phyloP scores from a whole-genome alignment of 2,797 vertebrate genomes.

The Fratercula arctica region DNA sequence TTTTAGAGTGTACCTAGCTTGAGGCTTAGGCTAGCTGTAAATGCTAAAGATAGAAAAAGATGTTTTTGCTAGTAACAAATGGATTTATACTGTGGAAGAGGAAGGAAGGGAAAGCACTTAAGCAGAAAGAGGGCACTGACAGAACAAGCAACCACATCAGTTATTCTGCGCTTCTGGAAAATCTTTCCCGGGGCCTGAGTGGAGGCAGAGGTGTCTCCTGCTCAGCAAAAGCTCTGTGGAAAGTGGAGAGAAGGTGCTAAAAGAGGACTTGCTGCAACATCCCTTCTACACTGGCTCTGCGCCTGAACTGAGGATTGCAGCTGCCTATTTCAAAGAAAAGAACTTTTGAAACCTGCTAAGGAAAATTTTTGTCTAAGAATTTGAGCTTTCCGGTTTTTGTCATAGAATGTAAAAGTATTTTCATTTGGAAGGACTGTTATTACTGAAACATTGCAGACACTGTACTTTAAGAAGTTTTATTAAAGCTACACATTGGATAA shows the following conservation, averaged over 20 bases:
- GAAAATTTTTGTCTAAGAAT: not conserved
- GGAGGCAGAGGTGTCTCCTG: not conserved
- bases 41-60: not conserved
- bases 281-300: not conserved
- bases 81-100: not conserved
- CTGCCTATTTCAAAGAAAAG: not conserved
- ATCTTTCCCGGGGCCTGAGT: not conserved
- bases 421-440: not conserved
- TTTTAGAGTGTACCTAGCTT: not conserved
- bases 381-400: not conserved
- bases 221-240: not conserved
- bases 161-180: not conserved
- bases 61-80: not conserved
- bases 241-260: not conserved
- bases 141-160: not conserved
- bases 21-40: not conserved
- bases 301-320: not conserved
- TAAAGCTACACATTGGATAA: not conserved
- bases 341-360: not conserved
- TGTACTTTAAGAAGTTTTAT: conserved; percentile 24
- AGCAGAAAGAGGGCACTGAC: not conserved
- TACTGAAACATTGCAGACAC: conserved; percentile 10
- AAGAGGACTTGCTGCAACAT: not conserved
- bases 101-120: not conserved
- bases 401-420: not conserved